Evolutionary conservation across 2,113 vertebrate genomes (phyloP).

Genomic region (Baryphthengus martii): DNA sequence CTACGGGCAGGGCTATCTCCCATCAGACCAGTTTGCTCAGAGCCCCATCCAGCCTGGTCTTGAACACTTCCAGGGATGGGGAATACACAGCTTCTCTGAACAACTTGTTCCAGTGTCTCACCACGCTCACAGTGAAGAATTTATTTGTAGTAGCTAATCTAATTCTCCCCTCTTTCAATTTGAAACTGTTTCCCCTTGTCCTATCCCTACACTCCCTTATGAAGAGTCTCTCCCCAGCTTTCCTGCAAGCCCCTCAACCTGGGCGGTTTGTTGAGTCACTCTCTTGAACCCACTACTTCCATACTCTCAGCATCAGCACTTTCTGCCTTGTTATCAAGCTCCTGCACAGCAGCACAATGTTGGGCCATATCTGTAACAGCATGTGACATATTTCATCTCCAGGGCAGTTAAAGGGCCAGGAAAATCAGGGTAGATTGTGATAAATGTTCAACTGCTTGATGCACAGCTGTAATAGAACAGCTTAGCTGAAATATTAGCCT

Average conservation of each 20-base stretch:
- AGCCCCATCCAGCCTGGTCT: neutral
- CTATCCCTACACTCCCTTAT: neutral
- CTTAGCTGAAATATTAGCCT: neutral
- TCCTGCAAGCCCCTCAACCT: neutral
- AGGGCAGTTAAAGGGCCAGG: neutral
- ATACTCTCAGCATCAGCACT: neutral
- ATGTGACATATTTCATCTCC: neutral
- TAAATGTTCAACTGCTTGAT: neutral
- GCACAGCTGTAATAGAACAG: neutral
- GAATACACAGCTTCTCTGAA: neutral
- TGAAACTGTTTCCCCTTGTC: neutral
- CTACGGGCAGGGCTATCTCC: neutral
- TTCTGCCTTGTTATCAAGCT: neutral
- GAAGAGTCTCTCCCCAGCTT: neutral
- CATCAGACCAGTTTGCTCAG: neutral
- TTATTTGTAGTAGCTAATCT: neutral
- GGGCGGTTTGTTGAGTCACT: accelerated
- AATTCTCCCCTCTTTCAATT: neutral
- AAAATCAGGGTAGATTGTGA: neutral
- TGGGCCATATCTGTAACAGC: neutral
- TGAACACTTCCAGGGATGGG: neutral
- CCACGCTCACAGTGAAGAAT: neutral
- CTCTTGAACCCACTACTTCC: neutral
- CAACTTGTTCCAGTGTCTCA: neutral
- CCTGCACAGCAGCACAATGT: neutral